These are phyloP conservation scores for Listrodromus nycthemerus DNA, from an alignment of 2,888 invertebrate genomes.

Conservation along the genomic window DNA sequence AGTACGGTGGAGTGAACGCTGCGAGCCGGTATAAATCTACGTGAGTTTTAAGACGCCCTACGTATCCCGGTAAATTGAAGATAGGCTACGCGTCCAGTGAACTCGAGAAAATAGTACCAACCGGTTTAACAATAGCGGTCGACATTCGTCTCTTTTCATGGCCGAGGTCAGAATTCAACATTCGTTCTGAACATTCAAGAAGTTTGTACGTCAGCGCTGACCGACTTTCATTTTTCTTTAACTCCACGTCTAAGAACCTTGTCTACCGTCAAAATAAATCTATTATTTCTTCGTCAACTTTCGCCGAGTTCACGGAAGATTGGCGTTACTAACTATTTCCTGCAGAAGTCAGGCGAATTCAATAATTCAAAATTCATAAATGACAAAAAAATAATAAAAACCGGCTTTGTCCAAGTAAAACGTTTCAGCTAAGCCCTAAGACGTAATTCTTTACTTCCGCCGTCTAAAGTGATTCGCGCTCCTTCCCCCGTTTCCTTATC, in stretches of 20 bases:
- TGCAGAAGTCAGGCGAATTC: neutral
- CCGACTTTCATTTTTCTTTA: neutral
- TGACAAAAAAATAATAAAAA: neutral
- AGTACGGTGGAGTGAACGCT: slow-evolving; percentile 51
- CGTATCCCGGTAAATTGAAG: slow-evolving; percentile 45
- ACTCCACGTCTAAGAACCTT: neutral
- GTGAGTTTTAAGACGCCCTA: slow-evolving; percentile 54
- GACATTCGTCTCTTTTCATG: slow-evolving; percentile 43
- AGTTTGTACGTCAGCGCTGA: neutral
- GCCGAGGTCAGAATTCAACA: slow-evolving; percentile 20
- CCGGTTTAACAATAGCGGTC: slow-evolving; percentile 38
- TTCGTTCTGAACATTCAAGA: neutral
- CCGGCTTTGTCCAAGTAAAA: slow-evolving; percentile 24
- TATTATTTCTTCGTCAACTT: too few species aligned
- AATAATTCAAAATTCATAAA: neutral
- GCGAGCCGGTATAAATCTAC: slow-evolving; percentile 23
- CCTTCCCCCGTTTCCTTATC: slow-evolving; percentile 48
- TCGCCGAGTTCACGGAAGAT: neutral
- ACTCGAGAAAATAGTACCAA: slow-evolving; percentile 37
- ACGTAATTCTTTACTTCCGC: slow-evolving; percentile 45
- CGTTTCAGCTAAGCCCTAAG: slow-evolving; percentile 37
- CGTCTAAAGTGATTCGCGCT: slow-evolving; percentile 50
- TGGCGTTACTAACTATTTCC: neutral
- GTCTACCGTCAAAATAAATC: neutral
- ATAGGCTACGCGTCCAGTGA: slow-evolving; percentile 39